A percentile compares a stretch with the other conserved stretches of the same genome.
These are phyloP conservation scores for Morpho deidamia DNA, from an alignment of 2,888 invertebrate species.

Conservation along the genomic window DNA sequence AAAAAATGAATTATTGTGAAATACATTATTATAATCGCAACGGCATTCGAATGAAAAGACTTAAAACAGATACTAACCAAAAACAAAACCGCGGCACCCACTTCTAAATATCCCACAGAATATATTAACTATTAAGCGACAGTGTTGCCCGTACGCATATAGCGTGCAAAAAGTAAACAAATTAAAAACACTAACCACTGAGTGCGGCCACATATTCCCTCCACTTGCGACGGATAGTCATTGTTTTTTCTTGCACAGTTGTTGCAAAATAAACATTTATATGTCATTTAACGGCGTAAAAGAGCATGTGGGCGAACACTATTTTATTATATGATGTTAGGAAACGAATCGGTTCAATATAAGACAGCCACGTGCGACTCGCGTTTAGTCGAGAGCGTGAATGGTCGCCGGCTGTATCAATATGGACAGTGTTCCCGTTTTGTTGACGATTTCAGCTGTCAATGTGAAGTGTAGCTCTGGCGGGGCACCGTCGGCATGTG, in stretches of 20 bases:
- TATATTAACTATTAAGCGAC: conserved; percentile 9
- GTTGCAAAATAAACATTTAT: conserved; percentile 67
- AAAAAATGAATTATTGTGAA: too few species aligned
- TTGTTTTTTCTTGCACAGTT: conserved; percentile 48
- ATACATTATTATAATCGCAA: too few species aligned
- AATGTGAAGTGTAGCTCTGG: conserved; percentile 35
- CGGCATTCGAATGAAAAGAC: too few species aligned
- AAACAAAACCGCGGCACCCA: too few species aligned
- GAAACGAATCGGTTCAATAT: conserved; percentile 51
- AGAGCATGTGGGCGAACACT: conserved; percentile 46
- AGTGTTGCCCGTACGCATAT: conserved; percentile 26
- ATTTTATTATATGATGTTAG: conserved; percentile 38
- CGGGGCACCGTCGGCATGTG: conserved; percentile 44
- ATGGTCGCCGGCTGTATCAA: conserved; percentile 40
- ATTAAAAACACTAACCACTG: conserved; percentile 58
- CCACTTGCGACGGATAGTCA: conserved; percentile 66
- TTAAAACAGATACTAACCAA: too few species aligned
- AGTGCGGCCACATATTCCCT: conserved; percentile 71
- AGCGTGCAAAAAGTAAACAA: conserved; percentile 32
- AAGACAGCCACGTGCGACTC: conserved; percentile 64
- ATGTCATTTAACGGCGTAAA: conserved; percentile 35
- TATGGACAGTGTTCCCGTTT: conserved; percentile 39
- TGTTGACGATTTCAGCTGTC: conserved; percentile 68
- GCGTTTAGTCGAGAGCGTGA: conserved; percentile 61
- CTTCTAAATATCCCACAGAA: neutral